Evolutionary conservation across 23 tunicate species (phyloP).

Genomic region (Trididemnum nubilum): DNA sequence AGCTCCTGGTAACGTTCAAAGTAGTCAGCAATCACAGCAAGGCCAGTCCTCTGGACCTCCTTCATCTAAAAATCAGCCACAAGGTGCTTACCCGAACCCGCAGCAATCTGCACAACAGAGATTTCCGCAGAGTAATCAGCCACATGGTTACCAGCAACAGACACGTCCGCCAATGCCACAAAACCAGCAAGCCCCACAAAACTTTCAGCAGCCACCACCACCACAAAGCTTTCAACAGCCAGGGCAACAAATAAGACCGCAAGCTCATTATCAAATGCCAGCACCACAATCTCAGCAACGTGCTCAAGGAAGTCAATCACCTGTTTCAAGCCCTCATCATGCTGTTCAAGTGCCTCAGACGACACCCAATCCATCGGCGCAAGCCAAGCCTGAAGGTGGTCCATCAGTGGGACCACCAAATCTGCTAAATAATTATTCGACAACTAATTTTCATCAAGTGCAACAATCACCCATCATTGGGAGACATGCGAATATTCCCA

Average conservation of each 20-base stretch:
- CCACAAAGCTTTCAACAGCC: too few species aligned
- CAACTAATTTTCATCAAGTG: background rate
- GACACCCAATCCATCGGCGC: background rate
- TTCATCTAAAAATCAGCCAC: background rate
- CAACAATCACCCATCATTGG: background rate
- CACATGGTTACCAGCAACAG: background rate
- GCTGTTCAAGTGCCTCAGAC: background rate
- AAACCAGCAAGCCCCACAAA: background rate
- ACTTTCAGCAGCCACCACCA: background rate
- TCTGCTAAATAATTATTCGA: background rate
- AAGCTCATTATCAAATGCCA: background rate
- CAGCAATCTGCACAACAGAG: constrained; percentile 23
- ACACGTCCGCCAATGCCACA: background rate
- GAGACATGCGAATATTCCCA: background rate
- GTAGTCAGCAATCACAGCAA: background rate
- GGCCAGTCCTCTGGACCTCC: background rate
- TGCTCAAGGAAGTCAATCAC: background rate
- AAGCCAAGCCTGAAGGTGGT: background rate
- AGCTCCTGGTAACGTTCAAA: background rate
- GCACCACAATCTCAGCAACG: background rate
- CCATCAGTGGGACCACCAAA: background rate
- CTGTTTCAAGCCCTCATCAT: background rate
- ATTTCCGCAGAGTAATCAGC: background rate
- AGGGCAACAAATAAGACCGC: background rate
- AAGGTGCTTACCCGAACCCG: background rate